A percentile compares a stretch with the other conserved stretches of the same genome.
phyloP scores from a whole-genome alignment of 2,797 vertebrate species.

The Pogoniulus pusillus region DNA sequence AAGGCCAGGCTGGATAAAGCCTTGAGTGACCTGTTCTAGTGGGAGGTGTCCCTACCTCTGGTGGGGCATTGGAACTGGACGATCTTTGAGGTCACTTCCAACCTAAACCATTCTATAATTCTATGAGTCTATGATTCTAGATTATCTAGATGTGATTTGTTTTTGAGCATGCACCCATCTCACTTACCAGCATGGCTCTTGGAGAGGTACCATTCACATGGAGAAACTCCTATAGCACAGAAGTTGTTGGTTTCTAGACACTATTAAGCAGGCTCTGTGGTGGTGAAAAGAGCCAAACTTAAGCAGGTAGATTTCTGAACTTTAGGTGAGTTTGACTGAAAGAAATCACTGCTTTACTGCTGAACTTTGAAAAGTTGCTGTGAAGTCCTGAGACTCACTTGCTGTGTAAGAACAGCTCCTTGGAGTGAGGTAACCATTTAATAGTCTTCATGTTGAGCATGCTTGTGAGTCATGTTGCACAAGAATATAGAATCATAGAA shows the following conservation, averaged over 20 bases:
- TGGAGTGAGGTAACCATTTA: not conserved
- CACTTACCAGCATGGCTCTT: not conserved
- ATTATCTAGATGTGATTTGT: not conserved
- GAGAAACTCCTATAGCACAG: not conserved
- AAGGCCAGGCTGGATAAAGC: too few relatives aligned
- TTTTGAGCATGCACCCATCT: not conserved
- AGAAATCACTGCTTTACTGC: not conserved
- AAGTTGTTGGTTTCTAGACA: not conserved
- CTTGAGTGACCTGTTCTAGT: too few relatives aligned
- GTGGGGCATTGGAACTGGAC: too few relatives aligned
- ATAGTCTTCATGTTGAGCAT: not conserved
- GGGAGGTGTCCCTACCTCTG: too few relatives aligned
- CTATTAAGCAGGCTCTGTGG: not conserved
- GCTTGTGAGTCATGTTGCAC: not conserved
- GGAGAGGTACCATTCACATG: not conserved
- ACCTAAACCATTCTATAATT: too few relatives aligned
- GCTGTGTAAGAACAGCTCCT: not conserved
- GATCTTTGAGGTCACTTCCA: too few relatives aligned
- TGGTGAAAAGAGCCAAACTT: not conserved
- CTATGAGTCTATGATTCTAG: too few relatives aligned
- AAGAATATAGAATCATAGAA: too few relatives aligned
- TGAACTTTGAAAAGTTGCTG: not conserved
- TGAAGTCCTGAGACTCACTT: not conserved
- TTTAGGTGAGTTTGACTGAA: not conserved
- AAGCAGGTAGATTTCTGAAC: not conserved